A percentile compares a stretch with the other conserved stretches of the same genome.
phyloP scores from a whole-genome alignment of 2,888 invertebrate species.

The Spialia ferax region DNA sequence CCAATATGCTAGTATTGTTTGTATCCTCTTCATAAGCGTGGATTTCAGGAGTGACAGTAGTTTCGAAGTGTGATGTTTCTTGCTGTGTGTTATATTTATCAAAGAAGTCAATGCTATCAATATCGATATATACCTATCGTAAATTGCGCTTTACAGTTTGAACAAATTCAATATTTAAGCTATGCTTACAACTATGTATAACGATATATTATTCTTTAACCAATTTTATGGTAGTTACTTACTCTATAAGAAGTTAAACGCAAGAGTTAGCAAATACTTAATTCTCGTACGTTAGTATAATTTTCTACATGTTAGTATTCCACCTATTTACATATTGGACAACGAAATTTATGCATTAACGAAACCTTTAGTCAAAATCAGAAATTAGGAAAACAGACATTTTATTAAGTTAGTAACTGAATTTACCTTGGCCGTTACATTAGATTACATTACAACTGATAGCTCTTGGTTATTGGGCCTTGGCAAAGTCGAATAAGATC shows the following conservation, averaged over 20 bases:
- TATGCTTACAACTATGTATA: constrained; percentile 45
- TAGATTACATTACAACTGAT: constrained; percentile 18
- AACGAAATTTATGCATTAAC: constrained; percentile 19
- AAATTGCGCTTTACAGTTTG: constrained; percentile 58
- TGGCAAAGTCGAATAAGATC: constrained; percentile 40
- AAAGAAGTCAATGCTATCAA: constrained; percentile 16
- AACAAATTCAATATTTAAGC: constrained; percentile 47
- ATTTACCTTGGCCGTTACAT: constrained; percentile 25
- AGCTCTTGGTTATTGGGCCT: constrained; percentile 19
- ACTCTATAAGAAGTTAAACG: constrained; percentile 40
- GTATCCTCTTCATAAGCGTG: constrained; percentile 17
- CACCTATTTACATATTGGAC: constrained; percentile 18
- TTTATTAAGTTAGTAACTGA: constrained; percentile 21
- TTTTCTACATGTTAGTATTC: constrained; percentile 15
- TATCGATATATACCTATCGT: constrained; percentile 43
- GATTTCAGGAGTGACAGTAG: constrained; percentile 17
- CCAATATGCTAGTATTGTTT: constrained; percentile 34
- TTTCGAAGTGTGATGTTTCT: constrained; percentile 13
- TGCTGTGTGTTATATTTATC: constrained; percentile 19
- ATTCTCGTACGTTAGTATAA: constrained; percentile 40
- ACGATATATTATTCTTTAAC: constrained; percentile 59
- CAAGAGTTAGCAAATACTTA: constrained; percentile 31
- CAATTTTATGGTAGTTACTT: constrained; percentile 58
- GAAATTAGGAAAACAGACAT: constrained; percentile 10
- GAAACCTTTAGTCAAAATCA: constrained; percentile 23